Conservation (phyloP, 2,888 invertebrate species). For the Icerya purchasi region DNA sequence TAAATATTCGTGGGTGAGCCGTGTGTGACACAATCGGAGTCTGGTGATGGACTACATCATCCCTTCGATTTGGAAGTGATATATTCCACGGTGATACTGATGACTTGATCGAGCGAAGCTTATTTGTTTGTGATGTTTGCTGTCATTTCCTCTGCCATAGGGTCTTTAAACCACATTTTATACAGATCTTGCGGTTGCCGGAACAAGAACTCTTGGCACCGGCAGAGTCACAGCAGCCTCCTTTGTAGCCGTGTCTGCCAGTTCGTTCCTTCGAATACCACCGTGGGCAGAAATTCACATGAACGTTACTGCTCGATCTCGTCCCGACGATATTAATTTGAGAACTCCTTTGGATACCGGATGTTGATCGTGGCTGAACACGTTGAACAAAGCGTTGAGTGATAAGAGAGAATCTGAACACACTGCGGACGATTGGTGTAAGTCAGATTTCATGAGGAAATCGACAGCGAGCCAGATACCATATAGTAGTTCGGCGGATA, state of each 20-base stretch:
- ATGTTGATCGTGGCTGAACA: not conserved
- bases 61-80: not conserved
- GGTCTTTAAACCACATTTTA: not conserved
- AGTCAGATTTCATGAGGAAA: not conserved
- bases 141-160: not conserved
- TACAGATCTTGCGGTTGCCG: not conserved
- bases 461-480: not conserved
- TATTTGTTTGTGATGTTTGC: not conserved
- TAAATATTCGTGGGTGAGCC: not conserved
- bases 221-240: not conserved
- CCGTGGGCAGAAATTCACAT: not conserved
- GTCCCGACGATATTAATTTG: not conserved
- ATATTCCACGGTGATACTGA: not conserved
- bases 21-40: not conserved
- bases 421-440: not conserved
- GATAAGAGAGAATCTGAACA: not conserved
- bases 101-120: not conserved
- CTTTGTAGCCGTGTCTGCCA: not conserved
- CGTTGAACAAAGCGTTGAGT: not conserved
- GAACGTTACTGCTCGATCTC: not conserved
- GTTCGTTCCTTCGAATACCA: not conserved
- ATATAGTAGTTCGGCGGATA: not conserved
- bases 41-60: not conserved
- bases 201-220: not conserved
- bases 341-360: not conserved